phyloP scores from a whole-genome alignment of 2,113 vertebrate species.

The Hemibagrus wyckioides region DNA sequence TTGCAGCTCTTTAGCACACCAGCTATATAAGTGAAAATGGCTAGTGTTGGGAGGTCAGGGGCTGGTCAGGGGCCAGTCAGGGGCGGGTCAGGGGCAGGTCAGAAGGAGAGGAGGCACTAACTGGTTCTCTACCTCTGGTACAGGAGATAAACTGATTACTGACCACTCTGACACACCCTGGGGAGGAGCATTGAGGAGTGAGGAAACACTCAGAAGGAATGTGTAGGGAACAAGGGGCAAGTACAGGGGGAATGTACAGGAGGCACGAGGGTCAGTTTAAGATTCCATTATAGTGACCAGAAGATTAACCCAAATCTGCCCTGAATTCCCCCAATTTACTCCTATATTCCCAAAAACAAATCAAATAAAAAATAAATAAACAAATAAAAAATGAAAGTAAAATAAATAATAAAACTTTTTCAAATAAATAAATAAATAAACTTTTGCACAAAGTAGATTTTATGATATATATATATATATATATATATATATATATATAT shows the following conservation, averaged over 20 bases:
- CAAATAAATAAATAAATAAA: not conserved
- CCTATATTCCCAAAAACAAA: not conserved
- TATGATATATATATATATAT: too few relatives aligned
- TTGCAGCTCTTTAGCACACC: conserved; percentile 7
- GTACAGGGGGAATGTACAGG: too few relatives aligned
- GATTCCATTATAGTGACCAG: not conserved
- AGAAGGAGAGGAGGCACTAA: not conserved
- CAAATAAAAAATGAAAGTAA: not conserved
- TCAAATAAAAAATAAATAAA: not conserved
- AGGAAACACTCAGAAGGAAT: not conserved
- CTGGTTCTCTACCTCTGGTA: not conserved
- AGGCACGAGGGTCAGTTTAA: not conserved
- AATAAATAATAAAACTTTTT: not conserved
- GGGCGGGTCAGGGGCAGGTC: conserved; percentile 10
- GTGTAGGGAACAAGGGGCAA: too few relatives aligned
- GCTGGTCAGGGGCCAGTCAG: not conserved
- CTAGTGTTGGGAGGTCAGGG: conserved; percentile 13
- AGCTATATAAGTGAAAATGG: not conserved
- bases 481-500: too few relatives aligned
- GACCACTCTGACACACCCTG: not conserved
- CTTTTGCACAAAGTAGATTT: not conserved
- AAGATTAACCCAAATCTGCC: not conserved
- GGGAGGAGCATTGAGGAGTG: not conserved
- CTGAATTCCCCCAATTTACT: not conserved
- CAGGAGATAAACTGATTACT: not conserved